Evolutionary conservation across 2,888 invertebrate species (phyloP).

Genomic region (Sphecodes monilicornis): DNA sequence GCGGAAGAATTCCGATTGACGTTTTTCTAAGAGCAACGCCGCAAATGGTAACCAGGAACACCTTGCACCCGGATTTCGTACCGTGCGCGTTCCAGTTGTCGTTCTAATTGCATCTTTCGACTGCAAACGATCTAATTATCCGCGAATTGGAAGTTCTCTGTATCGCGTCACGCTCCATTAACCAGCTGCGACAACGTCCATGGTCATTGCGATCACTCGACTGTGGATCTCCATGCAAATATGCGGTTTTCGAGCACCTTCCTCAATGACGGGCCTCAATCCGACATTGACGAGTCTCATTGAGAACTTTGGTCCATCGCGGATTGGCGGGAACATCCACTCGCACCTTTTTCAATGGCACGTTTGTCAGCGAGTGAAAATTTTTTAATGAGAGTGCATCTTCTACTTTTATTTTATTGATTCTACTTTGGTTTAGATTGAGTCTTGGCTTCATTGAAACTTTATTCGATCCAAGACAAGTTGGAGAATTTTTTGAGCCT

Average conservation of each 20-base stretch:
- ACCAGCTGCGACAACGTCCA: background rate
- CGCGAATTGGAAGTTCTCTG: conserved; percentile 16
- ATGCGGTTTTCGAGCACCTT: background rate
- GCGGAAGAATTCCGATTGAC: conserved; percentile 36
- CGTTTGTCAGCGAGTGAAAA: background rate
- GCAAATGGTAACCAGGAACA: conserved; percentile 40
- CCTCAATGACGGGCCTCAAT: background rate
- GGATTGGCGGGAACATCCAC: background rate
- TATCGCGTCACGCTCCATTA: conserved; percentile 18
- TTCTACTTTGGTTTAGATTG: too few species aligned
- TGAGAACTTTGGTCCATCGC: background rate
- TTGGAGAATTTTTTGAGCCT: background rate
- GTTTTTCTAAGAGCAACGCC: conserved; percentile 37
- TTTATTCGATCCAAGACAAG: background rate
- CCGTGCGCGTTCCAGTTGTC: conserved; percentile 17
- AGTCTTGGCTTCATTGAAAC: too few species aligned
- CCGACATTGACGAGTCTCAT: background rate
- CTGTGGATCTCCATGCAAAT: background rate
- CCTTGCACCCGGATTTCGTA: conserved; percentile 35
- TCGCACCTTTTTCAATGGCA: background rate
- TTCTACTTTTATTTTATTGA: too few species aligned
- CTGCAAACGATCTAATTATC: conserved; percentile 41
- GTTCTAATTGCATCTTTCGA: conserved; percentile 36
- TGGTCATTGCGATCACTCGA: background rate
- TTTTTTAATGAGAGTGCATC: background rate